phyloP scores from a whole-genome alignment of 1,140 invertebrate species.

The Leguminivora glycinivorella region DNA sequence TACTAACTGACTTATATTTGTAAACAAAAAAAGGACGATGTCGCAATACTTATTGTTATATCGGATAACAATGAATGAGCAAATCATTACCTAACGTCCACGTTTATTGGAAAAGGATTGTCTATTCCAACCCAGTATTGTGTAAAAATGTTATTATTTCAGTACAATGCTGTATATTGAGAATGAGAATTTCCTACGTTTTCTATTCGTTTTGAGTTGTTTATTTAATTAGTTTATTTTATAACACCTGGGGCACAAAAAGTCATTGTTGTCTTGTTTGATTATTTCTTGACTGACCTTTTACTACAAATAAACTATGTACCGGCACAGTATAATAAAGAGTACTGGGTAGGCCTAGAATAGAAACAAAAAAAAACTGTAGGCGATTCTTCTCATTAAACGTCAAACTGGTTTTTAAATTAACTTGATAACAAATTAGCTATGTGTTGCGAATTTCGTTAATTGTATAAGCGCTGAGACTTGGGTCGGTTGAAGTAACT shows the following conservation, averaged over 20 bases:
- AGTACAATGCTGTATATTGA: slow-evolving; percentile 9
- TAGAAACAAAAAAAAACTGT: no score
- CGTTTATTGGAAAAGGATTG: slow-evolving; percentile 28
- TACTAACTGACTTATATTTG: slow-evolving; percentile 33
- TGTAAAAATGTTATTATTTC: slow-evolving; percentile 24
- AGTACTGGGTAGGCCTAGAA: no score
- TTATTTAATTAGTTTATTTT: neutral
- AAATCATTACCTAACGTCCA: slow-evolving; percentile 46
- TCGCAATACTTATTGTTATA: slow-evolving; percentile 22
- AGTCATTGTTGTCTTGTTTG: slow-evolving; percentile 4
- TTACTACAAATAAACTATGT: neutral
- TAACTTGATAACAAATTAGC: no score
- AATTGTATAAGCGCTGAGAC: no score
- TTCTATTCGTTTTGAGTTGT: neutral
- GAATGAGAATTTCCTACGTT: neutral
- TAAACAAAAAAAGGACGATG: slow-evolving; percentile 26
- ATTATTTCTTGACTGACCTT: neutral
- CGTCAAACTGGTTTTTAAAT: no score
- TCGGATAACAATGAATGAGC: slow-evolving; percentile 46
- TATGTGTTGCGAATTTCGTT: no score
- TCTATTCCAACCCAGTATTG: slow-evolving; percentile 4
- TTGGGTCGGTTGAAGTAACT: no score
- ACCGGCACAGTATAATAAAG: no score
- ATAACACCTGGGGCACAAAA: neutral
- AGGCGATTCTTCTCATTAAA: no score